A percentile compares a stretch with the other conserved stretches of the same genome.
phyloP scores from a whole-genome alignment of 2,888 invertebrate species.

The Lasioglossum oenotherae region DNA sequence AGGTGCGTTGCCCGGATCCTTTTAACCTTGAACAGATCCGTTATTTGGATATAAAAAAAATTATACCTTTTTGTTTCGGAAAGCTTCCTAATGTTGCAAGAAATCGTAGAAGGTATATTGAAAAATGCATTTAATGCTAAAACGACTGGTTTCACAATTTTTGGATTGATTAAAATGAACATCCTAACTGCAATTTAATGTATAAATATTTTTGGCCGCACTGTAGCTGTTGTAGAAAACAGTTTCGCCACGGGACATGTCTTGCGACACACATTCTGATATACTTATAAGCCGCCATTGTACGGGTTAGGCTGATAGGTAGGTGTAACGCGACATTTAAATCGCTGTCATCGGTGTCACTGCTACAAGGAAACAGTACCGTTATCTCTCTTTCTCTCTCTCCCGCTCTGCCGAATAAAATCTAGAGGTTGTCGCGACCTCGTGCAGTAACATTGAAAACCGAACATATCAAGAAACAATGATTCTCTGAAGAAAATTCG shows the following conservation, averaged over 20 bases:
- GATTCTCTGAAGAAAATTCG: background rate
- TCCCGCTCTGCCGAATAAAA: constrained; percentile 48
- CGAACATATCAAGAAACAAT: background rate
- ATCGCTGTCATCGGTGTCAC: constrained; percentile 52
- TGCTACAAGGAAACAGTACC: constrained; percentile 60
- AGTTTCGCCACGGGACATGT: background rate
- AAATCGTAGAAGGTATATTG: background rate
- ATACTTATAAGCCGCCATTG: constrained; percentile 27
- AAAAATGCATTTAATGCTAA: background rate
- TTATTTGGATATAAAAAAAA: background rate
- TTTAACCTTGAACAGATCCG: background rate
- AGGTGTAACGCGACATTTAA: constrained; percentile 52
- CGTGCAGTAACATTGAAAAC: background rate
- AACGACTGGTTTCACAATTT: background rate
- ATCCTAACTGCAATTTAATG: no score
- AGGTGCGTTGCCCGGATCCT: background rate
- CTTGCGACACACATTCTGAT: background rate
- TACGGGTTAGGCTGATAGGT: constrained; percentile 16
- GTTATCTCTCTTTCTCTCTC: constrained; percentile 33
- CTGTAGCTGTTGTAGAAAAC: background rate
- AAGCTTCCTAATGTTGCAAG: background rate
- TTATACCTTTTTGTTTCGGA: background rate
- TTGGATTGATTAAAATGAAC: background rate
- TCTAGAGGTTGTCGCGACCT: constrained; percentile 1
- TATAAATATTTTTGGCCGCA: background rate